Evolutionary conservation across 2,113 vertebrate species (phyloP).

Genomic region (Pampusana beccarii): DNA sequence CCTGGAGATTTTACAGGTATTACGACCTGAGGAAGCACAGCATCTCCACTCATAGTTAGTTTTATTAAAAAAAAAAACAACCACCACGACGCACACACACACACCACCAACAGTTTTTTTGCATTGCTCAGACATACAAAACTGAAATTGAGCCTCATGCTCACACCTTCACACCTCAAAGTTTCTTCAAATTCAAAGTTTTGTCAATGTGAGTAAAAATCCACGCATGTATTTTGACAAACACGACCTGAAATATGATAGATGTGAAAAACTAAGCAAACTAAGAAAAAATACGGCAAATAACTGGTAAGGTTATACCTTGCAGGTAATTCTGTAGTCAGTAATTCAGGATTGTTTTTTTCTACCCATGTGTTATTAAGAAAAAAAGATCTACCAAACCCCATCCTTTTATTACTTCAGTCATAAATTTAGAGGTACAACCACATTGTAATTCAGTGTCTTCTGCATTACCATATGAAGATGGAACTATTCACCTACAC

Average conservation of each 20-base stretch:
- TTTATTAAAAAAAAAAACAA: too few species aligned
- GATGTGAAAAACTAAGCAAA: neutral
- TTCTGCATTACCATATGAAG: neutral
- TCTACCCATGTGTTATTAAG: neutral
- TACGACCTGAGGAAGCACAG: rapidly evolving
- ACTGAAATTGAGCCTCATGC: neutral
- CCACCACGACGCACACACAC: neutral
- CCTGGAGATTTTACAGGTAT: neutral
- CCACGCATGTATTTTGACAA: neutral
- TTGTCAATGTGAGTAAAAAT: neutral
- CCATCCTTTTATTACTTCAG: neutral
- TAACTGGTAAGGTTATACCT: neutral
- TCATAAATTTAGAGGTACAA: neutral
- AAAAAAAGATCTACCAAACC: neutral
- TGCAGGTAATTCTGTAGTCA: neutral
- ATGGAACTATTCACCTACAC: neutral
- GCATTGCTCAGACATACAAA: neutral
- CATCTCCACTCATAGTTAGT: neutral
- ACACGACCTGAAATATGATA: neutral
- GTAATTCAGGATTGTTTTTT: neutral
- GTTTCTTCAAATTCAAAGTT: neutral
- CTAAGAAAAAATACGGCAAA: neutral
- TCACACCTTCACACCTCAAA: neutral
- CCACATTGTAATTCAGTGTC: neutral
- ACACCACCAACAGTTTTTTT: neutral